A percentile compares a stretch with the other conserved stretches of the same genome.
phyloP scores from a whole-genome alignment of 2,797 vertebrate species.

The Chaenodraco wilsoni region DNA sequence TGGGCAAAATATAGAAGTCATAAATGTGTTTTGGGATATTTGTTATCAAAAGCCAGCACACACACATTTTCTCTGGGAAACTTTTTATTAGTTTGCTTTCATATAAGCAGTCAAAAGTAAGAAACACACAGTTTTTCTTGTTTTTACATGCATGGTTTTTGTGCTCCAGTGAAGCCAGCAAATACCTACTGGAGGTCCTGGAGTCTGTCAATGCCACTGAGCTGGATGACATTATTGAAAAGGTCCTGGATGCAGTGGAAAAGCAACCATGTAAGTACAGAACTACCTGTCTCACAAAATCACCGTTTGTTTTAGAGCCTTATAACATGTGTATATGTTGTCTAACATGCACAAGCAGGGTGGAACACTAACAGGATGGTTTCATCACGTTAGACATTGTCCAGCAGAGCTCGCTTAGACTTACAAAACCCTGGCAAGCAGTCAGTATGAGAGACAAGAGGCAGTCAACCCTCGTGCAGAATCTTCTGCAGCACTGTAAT shows the following conservation, averaged over 20 bases:
- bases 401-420: too few species aligned
- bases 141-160: not conserved
- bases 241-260: constrained; percentile 91
- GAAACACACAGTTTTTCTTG: not conserved
- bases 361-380: too few species aligned
- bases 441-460: too few species aligned
- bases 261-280: constrained; percentile 90
- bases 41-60: not conserved
- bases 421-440: too few species aligned
- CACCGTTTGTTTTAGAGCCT: not conserved
- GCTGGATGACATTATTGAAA: constrained; percentile 90
- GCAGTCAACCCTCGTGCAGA: not conserved
- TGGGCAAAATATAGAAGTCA: not conserved
- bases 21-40: not conserved
- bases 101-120: not conserved
- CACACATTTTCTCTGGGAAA: not conserved
- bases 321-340: too few species aligned
- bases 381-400: too few species aligned
- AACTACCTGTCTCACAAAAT: not conserved
- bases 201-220: constrained; percentile 85
- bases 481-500: not conserved
- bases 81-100: not conserved
- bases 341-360: too few species aligned
- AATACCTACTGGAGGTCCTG: constrained; percentile 88
- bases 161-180: constrained; percentile 88